Evolutionary conservation across 2,888 invertebrate species (phyloP).

Genomic region (Campoletis raptor): DNA sequence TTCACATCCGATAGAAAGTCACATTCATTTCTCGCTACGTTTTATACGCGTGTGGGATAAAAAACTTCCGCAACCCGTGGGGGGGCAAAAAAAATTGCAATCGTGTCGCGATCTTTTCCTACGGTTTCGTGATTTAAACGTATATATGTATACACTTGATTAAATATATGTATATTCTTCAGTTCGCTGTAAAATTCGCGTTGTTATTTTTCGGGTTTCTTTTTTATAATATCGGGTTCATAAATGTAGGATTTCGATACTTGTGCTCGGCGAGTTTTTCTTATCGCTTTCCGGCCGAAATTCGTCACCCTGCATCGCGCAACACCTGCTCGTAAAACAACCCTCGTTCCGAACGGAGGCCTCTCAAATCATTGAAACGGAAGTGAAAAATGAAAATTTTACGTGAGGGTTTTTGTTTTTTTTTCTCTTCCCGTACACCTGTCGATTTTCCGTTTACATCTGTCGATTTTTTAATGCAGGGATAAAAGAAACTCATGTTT

Average conservation of each 20-base stretch:
- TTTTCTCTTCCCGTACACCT: conserved; percentile 17
- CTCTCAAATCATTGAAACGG: conserved; percentile 8
- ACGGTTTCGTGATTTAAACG: conserved; percentile 10
- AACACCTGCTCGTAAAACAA: conserved; percentile 35
- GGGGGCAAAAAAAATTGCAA: not conserved
- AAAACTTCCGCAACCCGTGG: conserved; percentile 62
- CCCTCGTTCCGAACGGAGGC: not conserved
- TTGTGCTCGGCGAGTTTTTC: conserved; percentile 16
- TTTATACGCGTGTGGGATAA: conserved; percentile 75
- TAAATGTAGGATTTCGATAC: not conserved
- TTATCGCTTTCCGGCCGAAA: conserved; percentile 29
- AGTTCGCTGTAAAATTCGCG: not conserved
- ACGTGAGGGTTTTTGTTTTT: conserved; percentile 13
- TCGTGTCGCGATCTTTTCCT: conserved; percentile 34
- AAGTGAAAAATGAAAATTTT: conserved; percentile 41
- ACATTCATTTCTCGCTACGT: conserved; percentile 72
- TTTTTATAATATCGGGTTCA: not conserved
- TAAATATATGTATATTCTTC: not conserved
- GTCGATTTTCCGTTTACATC: conserved; percentile 28
- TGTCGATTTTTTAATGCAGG: not conserved
- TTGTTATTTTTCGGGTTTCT: not conserved
- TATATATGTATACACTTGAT: not conserved
- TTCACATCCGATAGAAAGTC: conserved; percentile 75
- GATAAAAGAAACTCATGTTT: not conserved
- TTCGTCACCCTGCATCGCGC: conserved; percentile 19